Evolutionary conservation across 2,113 vertebrate species (phyloP), one percentile per base, ranked within the genome.

Genomic region (Ascaphus truei): DNA sequence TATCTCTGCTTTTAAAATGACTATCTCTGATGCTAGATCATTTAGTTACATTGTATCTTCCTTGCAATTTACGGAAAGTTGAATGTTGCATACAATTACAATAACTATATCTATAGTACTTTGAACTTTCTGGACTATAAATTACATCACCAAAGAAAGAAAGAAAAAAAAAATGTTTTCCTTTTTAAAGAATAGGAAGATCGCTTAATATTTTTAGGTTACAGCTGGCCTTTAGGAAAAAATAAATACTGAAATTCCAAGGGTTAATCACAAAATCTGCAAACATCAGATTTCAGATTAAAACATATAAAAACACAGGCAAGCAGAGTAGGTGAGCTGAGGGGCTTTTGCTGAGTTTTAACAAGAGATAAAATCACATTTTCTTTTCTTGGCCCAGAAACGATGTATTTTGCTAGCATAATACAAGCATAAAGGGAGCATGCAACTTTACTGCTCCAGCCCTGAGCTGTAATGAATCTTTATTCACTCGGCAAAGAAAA

Each of bases 381-480:
- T 45, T 65, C 73, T 41, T 52, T 41, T 15, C 41, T 50, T 59
- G 27, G 33, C 64, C 37, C 15, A 7, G 11, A 43, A 72, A 39
- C 60, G 39, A 67, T 81, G 75, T 76, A 55, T 71, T 76, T 72
- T 29, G 57, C 1, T 30, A 78, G 68, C 66, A 72, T 74, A 74
- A 73, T 72, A 62, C 58, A 63, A 50, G 79, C 58, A 71, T 55
- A 74, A 67, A 66, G 34, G 74, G 36, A 72, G 50, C 56, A 45
- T 39, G 72, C 63, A 77, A 15, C 53, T 73, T 50, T 71, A 41
- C 78, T 74, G 72, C 26, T 57, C 56, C 68, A 63, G 73, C 78
- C 71, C 60, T 76, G 63, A 78, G 64, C 66, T 77, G 48, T 69
- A 37, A 29, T 64, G 74, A 73, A 73, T 71, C 72, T 74, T 65